A percentile compares a stretch with the other conserved stretches of the same genome.
Conservation (phyloP, 1,140 invertebrate species). For the Lepidurus apus region DNA sequence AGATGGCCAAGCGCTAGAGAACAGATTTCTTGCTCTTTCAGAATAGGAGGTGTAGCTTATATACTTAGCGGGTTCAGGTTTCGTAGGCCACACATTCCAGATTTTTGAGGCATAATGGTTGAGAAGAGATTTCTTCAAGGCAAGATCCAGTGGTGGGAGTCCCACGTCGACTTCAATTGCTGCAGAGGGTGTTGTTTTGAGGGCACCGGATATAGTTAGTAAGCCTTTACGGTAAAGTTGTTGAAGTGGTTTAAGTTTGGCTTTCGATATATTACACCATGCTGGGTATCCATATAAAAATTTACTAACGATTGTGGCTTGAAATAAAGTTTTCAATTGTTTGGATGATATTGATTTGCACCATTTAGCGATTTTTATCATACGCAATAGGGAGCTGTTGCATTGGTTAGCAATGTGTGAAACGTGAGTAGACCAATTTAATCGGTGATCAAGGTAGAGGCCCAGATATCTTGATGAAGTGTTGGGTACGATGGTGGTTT, state of each 20-base stretch:
- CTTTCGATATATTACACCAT: too few species aligned
- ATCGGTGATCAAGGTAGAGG: background rate
- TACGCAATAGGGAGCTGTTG: too few species aligned
- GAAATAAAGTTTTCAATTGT: background rate
- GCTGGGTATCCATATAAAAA: background rate
- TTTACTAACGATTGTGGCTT: background rate
- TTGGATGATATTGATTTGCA: background rate
- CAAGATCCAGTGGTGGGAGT: background rate
- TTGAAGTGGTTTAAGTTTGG: too few species aligned
- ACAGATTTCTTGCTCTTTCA: too few species aligned
- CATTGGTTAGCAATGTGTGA: too few species aligned
- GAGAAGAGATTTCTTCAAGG: background rate
- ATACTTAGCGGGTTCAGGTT: background rate
- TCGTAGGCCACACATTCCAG: background rate
- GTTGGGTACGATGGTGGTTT: background rate
- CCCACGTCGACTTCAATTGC: background rate
- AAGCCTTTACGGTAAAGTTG: too few species aligned
- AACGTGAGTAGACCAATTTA: background rate
- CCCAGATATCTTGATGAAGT: constrained; percentile 1
- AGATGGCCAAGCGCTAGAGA: too few species aligned
- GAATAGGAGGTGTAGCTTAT: too few species aligned
- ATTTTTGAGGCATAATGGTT: background rate
- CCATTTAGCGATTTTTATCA: background rate
- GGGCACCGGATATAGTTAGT: too few species aligned
- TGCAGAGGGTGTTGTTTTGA: too few species aligned